These are phyloP conservation scores for Furcifer pardalis DNA, from an alignment of 2,797 vertebrate genomes.

Conservation along the genomic window DNA sequence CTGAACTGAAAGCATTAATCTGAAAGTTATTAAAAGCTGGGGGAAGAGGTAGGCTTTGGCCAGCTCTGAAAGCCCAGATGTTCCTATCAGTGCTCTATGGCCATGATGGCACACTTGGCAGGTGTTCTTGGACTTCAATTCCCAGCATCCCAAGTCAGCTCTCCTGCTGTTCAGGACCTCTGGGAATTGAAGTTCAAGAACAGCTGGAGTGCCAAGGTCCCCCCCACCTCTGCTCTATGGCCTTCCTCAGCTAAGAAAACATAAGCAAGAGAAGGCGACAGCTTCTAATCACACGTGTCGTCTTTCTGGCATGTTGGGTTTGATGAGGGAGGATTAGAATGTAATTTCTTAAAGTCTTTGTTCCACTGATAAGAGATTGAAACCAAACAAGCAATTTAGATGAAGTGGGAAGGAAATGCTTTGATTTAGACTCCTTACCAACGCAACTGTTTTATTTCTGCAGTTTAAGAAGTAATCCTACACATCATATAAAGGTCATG, in stretches of 20 bases:
- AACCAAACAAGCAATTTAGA: constrained; percentile 20
- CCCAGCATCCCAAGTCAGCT: too few species aligned
- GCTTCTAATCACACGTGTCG: not conserved
- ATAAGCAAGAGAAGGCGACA: not conserved
- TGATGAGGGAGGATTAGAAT: constrained; percentile 23
- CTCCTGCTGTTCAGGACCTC: too few species aligned
- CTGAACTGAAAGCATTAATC: not conserved
- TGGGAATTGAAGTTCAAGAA: too few species aligned
- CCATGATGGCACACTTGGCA: too few species aligned
- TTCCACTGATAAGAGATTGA: constrained; percentile 10
- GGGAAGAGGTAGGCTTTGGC: too few species aligned
- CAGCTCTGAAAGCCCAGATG: not conserved
- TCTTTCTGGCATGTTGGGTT: constrained; percentile 6
- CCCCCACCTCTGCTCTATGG: too few species aligned
- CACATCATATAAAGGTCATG: constrained; percentile 9
- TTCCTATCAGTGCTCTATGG: too few species aligned
- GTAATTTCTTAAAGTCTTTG: constrained; percentile 27
- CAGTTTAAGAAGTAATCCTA: constrained; percentile 46
- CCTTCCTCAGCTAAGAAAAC: not conserved
- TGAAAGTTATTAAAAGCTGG: too few species aligned
- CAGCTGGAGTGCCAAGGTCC: too few species aligned
- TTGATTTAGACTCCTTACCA: constrained; percentile 18
- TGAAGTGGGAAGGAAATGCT: not conserved
- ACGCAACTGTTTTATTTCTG: constrained; percentile 17
- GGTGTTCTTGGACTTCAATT: too few species aligned